phyloP scores from a whole-genome alignment of 2,888 invertebrate species.

The Odontothrips loti region DNA sequence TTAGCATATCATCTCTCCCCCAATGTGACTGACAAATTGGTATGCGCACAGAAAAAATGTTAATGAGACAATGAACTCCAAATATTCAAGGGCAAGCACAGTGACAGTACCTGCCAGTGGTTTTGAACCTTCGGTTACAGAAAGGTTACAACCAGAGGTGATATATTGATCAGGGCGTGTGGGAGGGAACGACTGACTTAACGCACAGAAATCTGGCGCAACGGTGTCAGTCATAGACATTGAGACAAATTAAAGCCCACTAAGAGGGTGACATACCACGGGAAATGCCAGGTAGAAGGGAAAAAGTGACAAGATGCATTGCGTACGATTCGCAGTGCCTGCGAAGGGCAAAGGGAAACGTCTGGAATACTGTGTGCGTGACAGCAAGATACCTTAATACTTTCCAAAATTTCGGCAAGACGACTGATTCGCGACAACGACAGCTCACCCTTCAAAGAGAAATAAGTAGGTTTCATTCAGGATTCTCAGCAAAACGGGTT shows the following conservation, averaged over 20 bases:
- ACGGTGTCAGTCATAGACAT: neutral
- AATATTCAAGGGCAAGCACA: neutral
- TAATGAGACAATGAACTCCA: no score
- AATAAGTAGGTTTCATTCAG: neutral
- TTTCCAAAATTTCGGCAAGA: neutral
- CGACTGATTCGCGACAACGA: no score
- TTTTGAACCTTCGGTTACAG: neutral
- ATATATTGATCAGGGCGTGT: conserved; percentile 12
- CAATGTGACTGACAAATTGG: no score
- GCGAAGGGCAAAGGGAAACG: neutral
- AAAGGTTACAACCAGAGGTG: conserved; percentile 14
- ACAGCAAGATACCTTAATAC: neutral
- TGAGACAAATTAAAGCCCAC: neutral
- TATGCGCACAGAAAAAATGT: no score
- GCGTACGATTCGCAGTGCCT: neutral
- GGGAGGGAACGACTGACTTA: neutral
- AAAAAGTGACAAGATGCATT: neutral
- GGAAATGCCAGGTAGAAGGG: neutral
- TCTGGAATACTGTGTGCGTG: neutral
- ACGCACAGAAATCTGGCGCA: neutral
- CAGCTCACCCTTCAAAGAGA: neutral
- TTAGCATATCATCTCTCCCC: no score
- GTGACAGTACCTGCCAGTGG: neutral
- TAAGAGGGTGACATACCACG: neutral
- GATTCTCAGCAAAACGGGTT: neutral